phyloP scores from a whole-genome alignment of 2,888 invertebrate species.

The Lithosia quadra region DNA sequence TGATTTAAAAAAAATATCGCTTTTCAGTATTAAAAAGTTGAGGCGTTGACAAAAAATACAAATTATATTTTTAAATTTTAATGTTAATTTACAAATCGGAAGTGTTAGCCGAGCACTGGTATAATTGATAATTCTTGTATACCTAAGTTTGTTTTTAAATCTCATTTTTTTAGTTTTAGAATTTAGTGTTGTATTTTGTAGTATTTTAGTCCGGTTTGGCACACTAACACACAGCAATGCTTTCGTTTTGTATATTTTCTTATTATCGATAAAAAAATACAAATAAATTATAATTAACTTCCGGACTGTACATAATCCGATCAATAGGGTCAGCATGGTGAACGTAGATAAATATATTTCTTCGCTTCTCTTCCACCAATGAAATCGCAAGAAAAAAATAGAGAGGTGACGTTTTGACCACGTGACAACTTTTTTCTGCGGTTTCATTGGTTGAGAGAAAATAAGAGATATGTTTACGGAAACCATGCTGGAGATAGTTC shows the following conservation, averaged over 20 bases:
- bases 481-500: not conserved
- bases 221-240: conserved; percentile 28
- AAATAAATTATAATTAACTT: not conserved
- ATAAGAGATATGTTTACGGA: no score
- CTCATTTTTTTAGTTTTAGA: conserved; percentile 57
- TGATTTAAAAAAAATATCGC: conserved; percentile 46
- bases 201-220: conserved; percentile 48
- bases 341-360: no score
- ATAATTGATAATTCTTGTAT: conserved; percentile 27
- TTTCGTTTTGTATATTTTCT: conserved; percentile 4
- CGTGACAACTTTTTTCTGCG: no score
- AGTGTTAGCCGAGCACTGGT: conserved; percentile 29
- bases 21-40: conserved; percentile 77
- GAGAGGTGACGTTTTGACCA: no score
- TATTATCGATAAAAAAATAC: not conserved
- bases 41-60: conserved; percentile 57
- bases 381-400: no score
- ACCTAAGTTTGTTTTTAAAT: conserved; percentile 46
- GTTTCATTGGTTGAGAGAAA: no score
- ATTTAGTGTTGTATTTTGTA: conserved; percentile 53
- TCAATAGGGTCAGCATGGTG: no score
- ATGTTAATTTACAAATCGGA: conserved; percentile 20
- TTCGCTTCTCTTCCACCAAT: no score
- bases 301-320: not conserved
- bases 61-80: conserved; percentile 22